Percentiles rank a stretch among this genome's conserved stretches.
phyloP scores from a whole-genome alignment of 1,140 invertebrate species.

The Leptinotarsa defecta region DNA sequence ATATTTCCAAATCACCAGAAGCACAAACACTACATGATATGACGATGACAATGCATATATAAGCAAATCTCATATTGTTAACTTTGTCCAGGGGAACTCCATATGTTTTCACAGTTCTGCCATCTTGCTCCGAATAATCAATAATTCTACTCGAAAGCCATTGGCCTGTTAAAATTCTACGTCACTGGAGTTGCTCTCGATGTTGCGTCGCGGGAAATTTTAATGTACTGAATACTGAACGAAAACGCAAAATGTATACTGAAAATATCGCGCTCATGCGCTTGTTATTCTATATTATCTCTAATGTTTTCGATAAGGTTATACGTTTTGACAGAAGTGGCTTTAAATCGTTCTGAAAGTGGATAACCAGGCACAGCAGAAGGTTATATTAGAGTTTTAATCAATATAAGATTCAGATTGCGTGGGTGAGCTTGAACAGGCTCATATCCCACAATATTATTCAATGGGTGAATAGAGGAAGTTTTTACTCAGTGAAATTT shows the following conservation, averaged over 20 bases:
- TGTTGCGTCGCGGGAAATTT: slow-evolving; percentile 24
- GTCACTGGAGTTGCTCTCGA: slow-evolving; percentile 37
- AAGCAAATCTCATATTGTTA: slow-evolving; percentile 45
- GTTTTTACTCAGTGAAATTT: too few relatives aligned
- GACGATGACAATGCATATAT: slow-evolving; percentile 45
- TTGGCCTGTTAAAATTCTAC: slow-evolving; percentile 39
- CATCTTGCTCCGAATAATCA: slow-evolving; percentile 46
- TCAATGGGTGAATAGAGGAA: too few relatives aligned
- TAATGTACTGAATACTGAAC: slow-evolving; percentile 32
- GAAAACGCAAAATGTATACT: background rate
- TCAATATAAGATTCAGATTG: background rate
- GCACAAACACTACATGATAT: slow-evolving; percentile 44
- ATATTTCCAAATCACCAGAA: slow-evolving; percentile 40
- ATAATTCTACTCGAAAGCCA: slow-evolving; percentile 42
- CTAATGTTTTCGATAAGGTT: slow-evolving; percentile 16
- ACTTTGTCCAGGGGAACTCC: slow-evolving; percentile 39
- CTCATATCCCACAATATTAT: too few relatives aligned
- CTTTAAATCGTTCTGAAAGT: background rate
- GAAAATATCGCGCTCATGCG: slow-evolving; percentile 15
- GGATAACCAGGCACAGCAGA: background rate
- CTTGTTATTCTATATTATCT: slow-evolving; percentile 9
- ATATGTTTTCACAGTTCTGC: slow-evolving; percentile 47
- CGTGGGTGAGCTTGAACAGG: background rate
- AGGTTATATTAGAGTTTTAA: background rate
- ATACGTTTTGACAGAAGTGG: background rate